Conservation (phyloP, 2,797 vertebrate genomes). For the Tokudaia tokunoshimensis region DNA sequence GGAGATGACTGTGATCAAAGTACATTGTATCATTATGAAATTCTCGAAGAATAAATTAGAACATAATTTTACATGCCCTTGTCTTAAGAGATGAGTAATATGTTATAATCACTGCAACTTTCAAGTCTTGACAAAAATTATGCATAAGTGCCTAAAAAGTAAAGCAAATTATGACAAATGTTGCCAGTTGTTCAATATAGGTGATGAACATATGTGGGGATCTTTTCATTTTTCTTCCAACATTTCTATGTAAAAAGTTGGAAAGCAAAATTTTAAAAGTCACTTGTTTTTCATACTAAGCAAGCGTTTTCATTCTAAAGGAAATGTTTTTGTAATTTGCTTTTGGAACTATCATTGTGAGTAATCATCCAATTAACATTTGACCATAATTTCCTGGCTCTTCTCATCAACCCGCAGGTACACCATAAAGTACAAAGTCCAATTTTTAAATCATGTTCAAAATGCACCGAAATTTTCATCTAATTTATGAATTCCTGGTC, state of each 20-base stretch:
- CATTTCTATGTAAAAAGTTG: neutral
- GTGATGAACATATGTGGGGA: neutral
- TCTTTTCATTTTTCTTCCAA: neutral
- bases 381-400: slow-evolving; percentile 10
- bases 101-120: neutral
- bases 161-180: slow-evolving; percentile 11
- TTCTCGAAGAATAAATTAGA: neutral
- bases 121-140: slow-evolving; percentile 15
- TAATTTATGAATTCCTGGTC: neutral
- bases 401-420: slow-evolving; percentile 18
- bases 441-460: slow-evolving; percentile 31
- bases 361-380: neutral
- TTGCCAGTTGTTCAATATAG: neutral
- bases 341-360: slow-evolving; percentile 31
- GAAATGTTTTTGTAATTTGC: neutral
- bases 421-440: neutral
- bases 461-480: neutral
- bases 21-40: neutral
- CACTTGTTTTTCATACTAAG: neutral
- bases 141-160: neutral
- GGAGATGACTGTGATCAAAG: neutral
- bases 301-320: slow-evolving; percentile 19
- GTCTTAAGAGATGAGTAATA: neutral
- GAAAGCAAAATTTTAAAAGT: slow-evolving; percentile 13
- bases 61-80: neutral